Evolutionary conservation across 2,113 vertebrate species (phyloP), one percentile per base, ranked within the genome.

Genomic region (Lepisosteus osseus): DNA sequence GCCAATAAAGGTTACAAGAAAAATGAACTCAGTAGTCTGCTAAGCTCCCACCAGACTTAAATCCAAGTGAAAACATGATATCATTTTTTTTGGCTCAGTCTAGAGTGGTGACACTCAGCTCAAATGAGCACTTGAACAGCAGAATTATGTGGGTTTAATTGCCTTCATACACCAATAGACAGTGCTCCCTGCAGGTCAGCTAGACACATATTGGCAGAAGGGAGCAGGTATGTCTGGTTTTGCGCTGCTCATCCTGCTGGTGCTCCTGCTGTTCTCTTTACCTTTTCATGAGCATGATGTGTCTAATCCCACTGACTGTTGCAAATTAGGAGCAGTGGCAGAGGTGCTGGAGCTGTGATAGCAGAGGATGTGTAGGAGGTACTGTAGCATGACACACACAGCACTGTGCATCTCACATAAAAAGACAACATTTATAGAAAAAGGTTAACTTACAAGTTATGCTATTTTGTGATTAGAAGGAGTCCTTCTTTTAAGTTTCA

Each of bases 91-190:
- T 56, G 74, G 51, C 69, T 11, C 57, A 71, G 55, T 54, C 63
- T 65, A 41, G 13, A 65, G 42, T 13, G 3, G 11, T 65, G 63
- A 65, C 63, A 65, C 47, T 9, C 9, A 11, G 62, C 3, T 41
- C 62, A 9, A 41, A 40, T 65, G 51, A 70, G 64, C 45, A 15
- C 68, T 61, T 61, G 63, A 40, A 11, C 51, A 55, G 57, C 29
- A 57, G 63, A n/a, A 43, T 3, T n/a, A 74, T 61, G 62, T 74
- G 62, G 68, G 70, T 75, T 76, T 69, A 84, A 83, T 85, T 75
- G 74, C 67, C 79, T 80, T 67, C 82, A 81, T 84, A 88, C 86
- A 80, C 80, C 81, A 82, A 86, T 54, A 74, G 61, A 56, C 67
- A 61, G 47, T 59, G 64, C 54, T 75, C 57, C 78, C 77, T 77